Base-by-base conservation (phyloP, 2,888 invertebrate species). In the Creontiades dilutus region DNA sequence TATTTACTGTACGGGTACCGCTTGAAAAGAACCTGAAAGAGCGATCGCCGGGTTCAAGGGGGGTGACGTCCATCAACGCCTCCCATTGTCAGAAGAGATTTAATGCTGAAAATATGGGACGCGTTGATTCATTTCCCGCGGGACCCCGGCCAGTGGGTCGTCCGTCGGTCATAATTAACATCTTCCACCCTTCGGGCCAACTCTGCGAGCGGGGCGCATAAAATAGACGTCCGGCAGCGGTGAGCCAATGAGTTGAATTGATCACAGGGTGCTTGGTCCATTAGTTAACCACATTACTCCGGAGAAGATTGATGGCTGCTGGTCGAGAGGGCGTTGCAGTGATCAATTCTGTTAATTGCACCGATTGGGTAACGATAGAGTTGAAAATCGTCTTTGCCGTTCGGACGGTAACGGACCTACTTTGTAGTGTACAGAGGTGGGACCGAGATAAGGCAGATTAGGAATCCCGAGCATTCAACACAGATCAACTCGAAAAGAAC, bases 201-300 rank as follows among this genome's bases (percentile, higher is more conserved):
- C 23, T 13, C 23, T 19, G 12, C 3, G 12, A 19, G 27, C 11
- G 23, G 27, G 5, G 11, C 68, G 23, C 23, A 27, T 68, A 23
- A 68, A 68, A 0, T 68, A 23, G 23, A 23, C 68, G 27, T 23
- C 9, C 23, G 68, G 68, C 19, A 68, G 68, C 68, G 68, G 68
- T 19, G 68, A 68, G 68, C 78, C 46, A 78, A 47, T 46, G 78
- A 78, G 78, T 78, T 78, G 78, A 78, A 46, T 46, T 78, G 78
- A 78, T 78, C 78, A 78, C 78, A 7, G 46, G 47, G 78, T 47
- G 78, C 46, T 47, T 16, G 78, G 78, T 78, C 78, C 78, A 78
- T 78, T 78, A 78, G 78, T 78, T 78, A 78, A 78, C 78, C 78
- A 78, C 78, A 78, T 78, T 78, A 47, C 78, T 16, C 9, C 46